Evolutionary conservation across 2,113 vertebrate genomes (phyloP).

Genomic region (Corythaeola cristata): DNA sequence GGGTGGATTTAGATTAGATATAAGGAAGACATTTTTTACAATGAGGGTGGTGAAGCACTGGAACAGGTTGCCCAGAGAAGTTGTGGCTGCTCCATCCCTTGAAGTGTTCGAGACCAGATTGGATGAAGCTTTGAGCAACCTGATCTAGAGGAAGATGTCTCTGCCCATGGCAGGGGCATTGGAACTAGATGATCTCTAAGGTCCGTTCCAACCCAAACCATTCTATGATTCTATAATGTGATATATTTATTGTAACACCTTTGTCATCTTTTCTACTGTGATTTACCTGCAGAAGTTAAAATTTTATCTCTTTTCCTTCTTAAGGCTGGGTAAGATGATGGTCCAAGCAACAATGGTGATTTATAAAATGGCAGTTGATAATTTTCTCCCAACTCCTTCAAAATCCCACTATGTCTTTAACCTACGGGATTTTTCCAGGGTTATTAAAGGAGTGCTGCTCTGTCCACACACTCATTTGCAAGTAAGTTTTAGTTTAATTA

Average conservation of each 20-base stretch:
- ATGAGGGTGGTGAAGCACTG: too few species aligned
- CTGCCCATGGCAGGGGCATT: too few species aligned
- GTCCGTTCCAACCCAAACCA: too few species aligned
- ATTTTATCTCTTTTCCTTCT: slow-evolving; percentile 1
- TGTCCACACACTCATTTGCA: slow-evolving; percentile 88
- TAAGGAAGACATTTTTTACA: too few species aligned
- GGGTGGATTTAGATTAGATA: too few species aligned
- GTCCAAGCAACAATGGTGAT: slow-evolving; percentile 88
- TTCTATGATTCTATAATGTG: too few species aligned
- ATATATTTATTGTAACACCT: neutral
- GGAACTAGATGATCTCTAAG: too few species aligned
- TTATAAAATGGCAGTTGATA: slow-evolving; percentile 84
- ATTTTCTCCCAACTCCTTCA: slow-evolving; percentile 90
- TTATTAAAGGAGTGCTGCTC: slow-evolving; percentile 88
- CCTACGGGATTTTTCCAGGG: slow-evolving; percentile 88
- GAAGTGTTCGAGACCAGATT: too few species aligned
- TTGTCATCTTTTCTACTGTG: neutral
- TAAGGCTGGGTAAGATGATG: slow-evolving; percentile 85
- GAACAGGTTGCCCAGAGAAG: too few species aligned
- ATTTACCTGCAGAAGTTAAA: neutral
- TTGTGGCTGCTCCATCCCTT: too few species aligned
- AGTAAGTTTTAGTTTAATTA: slow-evolving; percentile 69
- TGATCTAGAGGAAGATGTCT: too few species aligned
- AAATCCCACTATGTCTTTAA: slow-evolving; percentile 97
- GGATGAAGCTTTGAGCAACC: too few species aligned